A percentile compares a stretch with the other conserved stretches of the same genome.
phyloP scores from a whole-genome alignment of 2,888 invertebrate species.

The Shargacucullia verbasci region DNA sequence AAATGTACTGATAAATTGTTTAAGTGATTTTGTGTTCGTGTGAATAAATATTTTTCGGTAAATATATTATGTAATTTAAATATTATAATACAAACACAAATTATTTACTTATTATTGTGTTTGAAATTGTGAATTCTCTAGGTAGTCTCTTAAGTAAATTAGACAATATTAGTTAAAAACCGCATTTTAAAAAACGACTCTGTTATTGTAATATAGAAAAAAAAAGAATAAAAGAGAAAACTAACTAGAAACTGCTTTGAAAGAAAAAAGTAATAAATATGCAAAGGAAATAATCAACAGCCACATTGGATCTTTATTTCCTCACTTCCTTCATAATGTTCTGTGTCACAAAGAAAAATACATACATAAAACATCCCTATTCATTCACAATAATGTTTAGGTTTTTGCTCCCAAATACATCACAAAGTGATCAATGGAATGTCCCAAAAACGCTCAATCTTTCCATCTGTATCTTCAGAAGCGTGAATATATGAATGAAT shows the following conservation, averaged over 20 bases:
- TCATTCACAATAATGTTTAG: not conserved
- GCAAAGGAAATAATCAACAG: constrained; percentile 33
- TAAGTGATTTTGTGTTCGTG: constrained; percentile 9
- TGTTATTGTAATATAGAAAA: no score
- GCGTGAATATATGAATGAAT: constrained; percentile 38
- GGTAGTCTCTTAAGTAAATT: no score
- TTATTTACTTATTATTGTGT: no score
- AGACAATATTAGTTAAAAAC: no score
- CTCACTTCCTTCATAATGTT: constrained; percentile 16
- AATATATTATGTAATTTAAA: no score
- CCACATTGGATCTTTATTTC: constrained; percentile 11
- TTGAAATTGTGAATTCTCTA: no score
- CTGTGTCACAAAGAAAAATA: not conserved
- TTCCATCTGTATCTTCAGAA: constrained; percentile 20
- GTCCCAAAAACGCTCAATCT: constrained; percentile 18
- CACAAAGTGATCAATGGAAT: constrained; percentile 26
- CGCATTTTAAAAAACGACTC: no score
- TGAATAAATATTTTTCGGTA: not conserved
- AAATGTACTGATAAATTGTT: constrained; percentile 17
- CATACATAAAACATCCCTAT: no score
- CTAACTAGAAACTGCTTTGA: not conserved
- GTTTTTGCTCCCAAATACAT: constrained; percentile 19
- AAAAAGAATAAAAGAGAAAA: no score
- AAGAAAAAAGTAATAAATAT: not conserved
- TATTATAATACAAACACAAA: no score